Evolutionary conservation across 2,797 vertebrate genomes (phyloP), one percentile per base, ranked within the genome.

Genomic region (Acanthornis magna): DNA sequence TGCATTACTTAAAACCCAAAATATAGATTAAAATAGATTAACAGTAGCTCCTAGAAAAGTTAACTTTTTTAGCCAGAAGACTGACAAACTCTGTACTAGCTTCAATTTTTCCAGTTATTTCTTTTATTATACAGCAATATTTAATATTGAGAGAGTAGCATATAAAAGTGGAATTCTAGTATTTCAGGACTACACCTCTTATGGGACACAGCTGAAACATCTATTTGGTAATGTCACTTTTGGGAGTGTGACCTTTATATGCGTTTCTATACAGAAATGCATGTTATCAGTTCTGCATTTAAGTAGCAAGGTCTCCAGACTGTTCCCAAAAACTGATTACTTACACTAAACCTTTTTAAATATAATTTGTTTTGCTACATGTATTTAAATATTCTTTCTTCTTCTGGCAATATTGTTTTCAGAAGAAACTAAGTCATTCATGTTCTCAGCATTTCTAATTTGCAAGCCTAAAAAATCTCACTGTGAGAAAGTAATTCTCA

Each of bases 361-460:
- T 57, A 2, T 82, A 93, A 94, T 11, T 82, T 0, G 5, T 73
- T 85, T 93, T 83, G 5, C 57, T 38, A 68, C 32, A 17, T 74
- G 58, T 85, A 40, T 63, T 68, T 65, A 83, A 92, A 84, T 91
- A 86, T 66, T 89, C 51, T 51, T 82, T 85, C 93, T 71, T 50
- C 74, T 79, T 53, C 62, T 66, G 34, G 50, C 30, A 86, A 48
- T 67, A 72, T 73, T 85, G 21, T 34, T 91, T 96, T 95, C 76
- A 87, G 65, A 95, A 79, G 18, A 18, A 90, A 74, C 30, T 85
- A 74, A 93, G 68, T 89, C n/a, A 77, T 95, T 86, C 67, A 80
- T 58, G 20, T 78, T 84, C 78, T 88, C 84, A 94, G 34, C 30
- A 47, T 76, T 89, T 75, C 63, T 82, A 95, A 95, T 87, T 92